Evolutionary conservation across 2,113 vertebrate genomes (phyloP).

Genomic region (Dasyprocta punctata): DNA sequence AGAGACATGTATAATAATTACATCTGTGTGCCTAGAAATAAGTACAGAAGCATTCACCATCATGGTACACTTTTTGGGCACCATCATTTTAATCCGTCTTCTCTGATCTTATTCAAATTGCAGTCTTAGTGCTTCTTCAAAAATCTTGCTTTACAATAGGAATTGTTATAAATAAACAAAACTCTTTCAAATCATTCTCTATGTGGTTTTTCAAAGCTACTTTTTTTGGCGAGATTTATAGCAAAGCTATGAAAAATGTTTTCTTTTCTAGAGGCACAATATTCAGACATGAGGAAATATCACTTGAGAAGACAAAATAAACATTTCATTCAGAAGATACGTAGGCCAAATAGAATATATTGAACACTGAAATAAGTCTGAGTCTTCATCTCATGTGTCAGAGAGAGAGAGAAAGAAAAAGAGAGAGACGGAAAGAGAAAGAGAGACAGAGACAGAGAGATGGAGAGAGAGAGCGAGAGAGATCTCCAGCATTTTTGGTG

Average conservation of each 20-base stretch:
- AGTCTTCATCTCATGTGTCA: not conserved
- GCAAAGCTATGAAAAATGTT: slow-evolving; percentile 83
- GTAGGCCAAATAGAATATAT: slow-evolving; percentile 82
- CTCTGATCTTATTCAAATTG: not conserved
- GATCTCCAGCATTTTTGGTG: not conserved
- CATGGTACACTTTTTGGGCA: not conserved
- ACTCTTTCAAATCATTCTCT: slow-evolving; percentile 66
- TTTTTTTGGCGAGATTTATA: slow-evolving; percentile 87
- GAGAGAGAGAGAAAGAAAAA: too few species aligned
- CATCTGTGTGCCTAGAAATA: not conserved
- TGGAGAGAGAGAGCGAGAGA: fast-evolving
- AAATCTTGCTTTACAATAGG: slow-evolving; percentile 53
- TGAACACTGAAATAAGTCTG: slow-evolving; percentile 75
- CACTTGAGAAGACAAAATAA: slow-evolving; percentile 91
- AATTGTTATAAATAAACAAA: slow-evolving; percentile 52
- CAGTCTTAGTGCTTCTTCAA: slow-evolving; percentile 24
- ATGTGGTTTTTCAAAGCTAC: slow-evolving; percentile 83
- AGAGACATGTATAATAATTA: not conserved
- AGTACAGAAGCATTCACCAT: fast-evolving
- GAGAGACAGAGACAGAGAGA: too few species aligned
- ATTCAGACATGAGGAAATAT: slow-evolving; percentile 87
- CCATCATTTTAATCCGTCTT: not conserved
- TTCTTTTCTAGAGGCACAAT: slow-evolving; percentile 90
- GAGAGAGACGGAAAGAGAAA: not conserved
- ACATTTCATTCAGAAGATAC: slow-evolving; percentile 84